Base-by-base conservation (phyloP, 2,113 vertebrate species). In the Meles meles region DNA sequence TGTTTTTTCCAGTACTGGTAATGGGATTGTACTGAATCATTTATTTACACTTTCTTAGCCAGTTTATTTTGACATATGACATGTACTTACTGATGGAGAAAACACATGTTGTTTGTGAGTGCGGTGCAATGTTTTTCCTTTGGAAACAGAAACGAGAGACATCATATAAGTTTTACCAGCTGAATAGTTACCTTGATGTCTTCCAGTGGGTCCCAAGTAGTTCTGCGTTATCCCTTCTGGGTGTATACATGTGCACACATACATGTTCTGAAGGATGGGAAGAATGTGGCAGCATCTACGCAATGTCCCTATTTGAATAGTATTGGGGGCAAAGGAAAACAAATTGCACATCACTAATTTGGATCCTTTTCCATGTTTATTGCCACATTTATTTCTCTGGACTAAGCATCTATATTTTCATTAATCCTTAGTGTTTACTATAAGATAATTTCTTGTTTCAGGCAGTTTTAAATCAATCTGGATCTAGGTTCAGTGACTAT, bases 11-110 rank as follows among this genome's bases (percentile, higher is more conserved):
- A 93, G 69, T 52, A 55, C n/a, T 81, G 37, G 92, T 65, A 76
- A 93, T 85, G 34, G 9, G 74, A 5, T 63, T 57, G n/a, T 65
- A 92, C 21, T 25, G 55, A 95, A 72, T 96, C 65, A 86, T 87
- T 92, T 95, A 93, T 95, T 96, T 97, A 92, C 3, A 52, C 39
- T 93, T 83, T 71, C 87, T 95, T n/a, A 25, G 52, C 23, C 71
- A 93, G 39, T 86, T 82, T 69, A 65, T 92, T 97, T 97, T 96
- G 49, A 95, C 37, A 83, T 81, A 82, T 47, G 79, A 55, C 23
- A 52, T 86, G 15, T 63, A 91, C 95, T 97, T 96, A 91, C 17
- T 72, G 72, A 91, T 87, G 52, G 37, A 82, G 85, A 76, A 97
- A 97, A 85, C 89, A 98, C 15, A 80, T 23, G 23, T 23, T 37